A percentile compares a stretch with the other conserved stretches of the same genome.
Conservation (phyloP, 1,140 invertebrate species). For the Panulirus ornatus region DNA sequence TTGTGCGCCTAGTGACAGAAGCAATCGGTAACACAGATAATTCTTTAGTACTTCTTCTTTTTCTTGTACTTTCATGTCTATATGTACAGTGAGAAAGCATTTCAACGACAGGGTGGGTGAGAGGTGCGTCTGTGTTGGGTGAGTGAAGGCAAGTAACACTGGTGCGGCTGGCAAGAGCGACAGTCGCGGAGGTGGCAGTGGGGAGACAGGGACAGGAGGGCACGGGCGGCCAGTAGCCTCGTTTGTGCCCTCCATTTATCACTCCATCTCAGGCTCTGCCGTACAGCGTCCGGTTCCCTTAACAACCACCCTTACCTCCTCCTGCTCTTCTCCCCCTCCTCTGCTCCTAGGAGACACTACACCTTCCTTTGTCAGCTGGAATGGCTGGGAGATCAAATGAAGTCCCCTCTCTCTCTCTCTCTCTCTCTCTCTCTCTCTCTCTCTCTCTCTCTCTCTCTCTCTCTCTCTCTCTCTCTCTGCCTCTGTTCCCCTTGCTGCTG, state of each 20-base stretch:
- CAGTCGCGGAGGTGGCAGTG: too few species aligned
- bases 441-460: slow-evolving; percentile 13
- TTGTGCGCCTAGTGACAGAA: too few species aligned
- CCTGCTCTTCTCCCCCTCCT: not conserved
- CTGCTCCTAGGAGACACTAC: not conserved
- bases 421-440: slow-evolving; percentile 13
- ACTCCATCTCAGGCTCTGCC: not conserved
- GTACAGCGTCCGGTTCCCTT: not conserved
- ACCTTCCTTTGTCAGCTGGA: not conserved
- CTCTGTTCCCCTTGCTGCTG: not conserved
- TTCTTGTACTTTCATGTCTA: too few species aligned
- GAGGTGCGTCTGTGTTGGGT: too few species aligned
- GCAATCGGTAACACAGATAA: too few species aligned
- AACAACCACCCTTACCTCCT: not conserved
- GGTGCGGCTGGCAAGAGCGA: too few species aligned
- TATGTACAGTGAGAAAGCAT: too few species aligned
- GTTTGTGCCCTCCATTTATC: not conserved
- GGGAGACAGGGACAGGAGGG: not conserved
- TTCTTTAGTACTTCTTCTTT: too few species aligned
- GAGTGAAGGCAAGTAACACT: too few species aligned
- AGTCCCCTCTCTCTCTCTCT: not conserved
- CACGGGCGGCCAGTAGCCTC: not conserved
- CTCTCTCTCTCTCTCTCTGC: not conserved
- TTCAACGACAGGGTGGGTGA: too few species aligned
- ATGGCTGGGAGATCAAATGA: slow-evolving; percentile 8